phyloP scores from a whole-genome alignment of 2,113 vertebrate genomes.

The Willisornis vidua region DNA sequence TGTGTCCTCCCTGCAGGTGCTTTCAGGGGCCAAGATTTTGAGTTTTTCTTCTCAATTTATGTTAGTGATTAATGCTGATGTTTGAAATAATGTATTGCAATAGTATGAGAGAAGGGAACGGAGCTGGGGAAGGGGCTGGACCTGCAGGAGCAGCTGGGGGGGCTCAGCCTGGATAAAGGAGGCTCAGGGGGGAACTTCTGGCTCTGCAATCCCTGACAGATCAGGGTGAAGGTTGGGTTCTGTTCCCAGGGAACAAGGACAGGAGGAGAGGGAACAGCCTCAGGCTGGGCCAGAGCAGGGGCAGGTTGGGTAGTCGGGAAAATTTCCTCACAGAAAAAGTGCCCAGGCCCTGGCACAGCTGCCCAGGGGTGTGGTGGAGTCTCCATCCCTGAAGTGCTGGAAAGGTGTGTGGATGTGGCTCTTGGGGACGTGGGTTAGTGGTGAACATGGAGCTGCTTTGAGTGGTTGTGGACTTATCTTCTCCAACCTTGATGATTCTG shows the following conservation, averaged over 20 bases:
- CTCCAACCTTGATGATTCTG: neutral
- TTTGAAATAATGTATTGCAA: neutral
- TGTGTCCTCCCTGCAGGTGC: neutral
- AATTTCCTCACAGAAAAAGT: neutral
- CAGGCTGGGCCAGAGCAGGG: no score
- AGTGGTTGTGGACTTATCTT: neutral
- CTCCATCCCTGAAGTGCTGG: neutral
- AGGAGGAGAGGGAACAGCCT: no score
- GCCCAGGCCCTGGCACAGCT: neutral
- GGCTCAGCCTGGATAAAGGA: neutral
- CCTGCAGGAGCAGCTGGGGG: neutral
- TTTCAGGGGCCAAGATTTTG: neutral
- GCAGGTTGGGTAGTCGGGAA: neutral
- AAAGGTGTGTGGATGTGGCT: neutral
- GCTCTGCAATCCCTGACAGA: neutral
- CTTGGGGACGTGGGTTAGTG: accelerated
- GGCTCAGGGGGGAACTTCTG: neutral
- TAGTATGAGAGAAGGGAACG: neutral
- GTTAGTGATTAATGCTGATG: neutral
- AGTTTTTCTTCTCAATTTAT: neutral
- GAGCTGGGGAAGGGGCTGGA: neutral
- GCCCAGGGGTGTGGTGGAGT: neutral
- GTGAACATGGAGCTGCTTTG: neutral
- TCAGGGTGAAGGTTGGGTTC: no score
- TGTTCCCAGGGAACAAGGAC: no score